Evolutionary conservation across 2,888 invertebrate genomes (phyloP).

Genomic region (Busseola fusca): DNA sequence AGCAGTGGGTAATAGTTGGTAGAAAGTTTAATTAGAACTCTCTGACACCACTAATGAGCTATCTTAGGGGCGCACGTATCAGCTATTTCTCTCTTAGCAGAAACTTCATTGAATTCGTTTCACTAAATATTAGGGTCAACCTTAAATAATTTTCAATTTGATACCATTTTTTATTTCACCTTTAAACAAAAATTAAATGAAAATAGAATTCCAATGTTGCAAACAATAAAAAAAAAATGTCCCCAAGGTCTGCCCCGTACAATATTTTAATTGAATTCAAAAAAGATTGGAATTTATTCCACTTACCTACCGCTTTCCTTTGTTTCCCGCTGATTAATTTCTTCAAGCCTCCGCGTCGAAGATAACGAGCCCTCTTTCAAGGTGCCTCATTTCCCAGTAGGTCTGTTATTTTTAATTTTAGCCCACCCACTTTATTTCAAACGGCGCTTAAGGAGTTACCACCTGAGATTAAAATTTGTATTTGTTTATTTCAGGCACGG

Average conservation of each 20-base stretch:
- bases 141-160: constrained; percentile 12
- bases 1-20: constrained; percentile 32
- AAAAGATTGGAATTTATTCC: constrained; percentile 67
- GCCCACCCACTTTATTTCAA: constrained; percentile 65
- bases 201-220: constrained; percentile 37
- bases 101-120: constrained; percentile 4
- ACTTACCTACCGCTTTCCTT: constrained; percentile 68
- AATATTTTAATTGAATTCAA: constrained; percentile 55
- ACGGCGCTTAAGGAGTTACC: constrained; percentile 60
- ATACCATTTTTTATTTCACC: constrained; percentile 8
- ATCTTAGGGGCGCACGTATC: constrained; percentile 22
- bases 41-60: constrained; percentile 46
- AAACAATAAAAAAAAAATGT: constrained; percentile 45
- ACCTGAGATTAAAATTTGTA: constrained; percentile 47
- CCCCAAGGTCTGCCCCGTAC: constrained; percentile 33
- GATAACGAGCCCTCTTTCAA: constrained; percentile 79
- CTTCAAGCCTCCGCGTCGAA: constrained; percentile 72
- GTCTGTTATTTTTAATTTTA: constrained; percentile 79
- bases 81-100: constrained; percentile 15
- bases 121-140: constrained; percentile 1
- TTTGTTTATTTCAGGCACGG: constrained; percentile 46
- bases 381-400: constrained; percentile 78
- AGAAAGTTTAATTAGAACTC: constrained; percentile 56
- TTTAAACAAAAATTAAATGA: constrained; percentile 17
- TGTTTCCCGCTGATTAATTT: constrained; percentile 79